Evolutionary conservation across 1,140 invertebrate genomes (phyloP).

Genomic region (Protaetia brevitarsis): DNA sequence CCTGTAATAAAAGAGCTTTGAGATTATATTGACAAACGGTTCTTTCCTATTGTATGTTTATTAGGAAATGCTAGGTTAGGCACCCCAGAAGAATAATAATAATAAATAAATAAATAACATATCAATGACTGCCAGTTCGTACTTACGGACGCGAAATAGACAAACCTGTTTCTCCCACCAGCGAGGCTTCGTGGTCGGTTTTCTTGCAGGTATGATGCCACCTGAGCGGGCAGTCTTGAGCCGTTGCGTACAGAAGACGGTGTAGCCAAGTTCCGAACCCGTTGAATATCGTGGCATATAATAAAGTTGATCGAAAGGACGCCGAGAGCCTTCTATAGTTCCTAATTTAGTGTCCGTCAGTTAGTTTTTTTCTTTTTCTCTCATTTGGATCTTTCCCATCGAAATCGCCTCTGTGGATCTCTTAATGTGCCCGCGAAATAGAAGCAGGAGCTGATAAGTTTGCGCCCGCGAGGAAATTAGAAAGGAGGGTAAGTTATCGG

Average conservation of each 20-base stretch:
- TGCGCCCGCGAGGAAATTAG: conserved; percentile 1
- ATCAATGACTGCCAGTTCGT: conserved; percentile 25
- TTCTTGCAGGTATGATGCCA: conserved; percentile 24
- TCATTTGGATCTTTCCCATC: not conserved
- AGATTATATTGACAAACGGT: conserved; percentile 1
- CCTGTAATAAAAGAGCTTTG: no score
- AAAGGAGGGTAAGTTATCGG: conserved; percentile 14
- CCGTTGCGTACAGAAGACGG: not conserved
- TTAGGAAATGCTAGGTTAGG: conserved; percentile 22
- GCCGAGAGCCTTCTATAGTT: no score
- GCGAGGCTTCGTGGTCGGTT: conserved; percentile 3
- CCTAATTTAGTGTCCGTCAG: no score
- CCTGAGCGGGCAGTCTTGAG: conserved; percentile 25
- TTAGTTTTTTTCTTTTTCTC: no score
- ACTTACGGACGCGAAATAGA: conserved; percentile 22
- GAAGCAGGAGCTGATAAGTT: conserved; percentile 5
- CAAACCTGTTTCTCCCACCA: conserved; percentile 29
- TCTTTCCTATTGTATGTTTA: not conserved
- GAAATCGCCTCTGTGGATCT: not conserved
- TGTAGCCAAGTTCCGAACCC: not conserved
- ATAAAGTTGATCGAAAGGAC: no score
- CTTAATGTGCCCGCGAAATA: not conserved
- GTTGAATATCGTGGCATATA: not conserved
- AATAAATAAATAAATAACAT: conserved; percentile 21
- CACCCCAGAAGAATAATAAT: not conserved